Conservation (phyloP, 1,140 invertebrate genomes). For the Leptinotarsa texana region DNA sequence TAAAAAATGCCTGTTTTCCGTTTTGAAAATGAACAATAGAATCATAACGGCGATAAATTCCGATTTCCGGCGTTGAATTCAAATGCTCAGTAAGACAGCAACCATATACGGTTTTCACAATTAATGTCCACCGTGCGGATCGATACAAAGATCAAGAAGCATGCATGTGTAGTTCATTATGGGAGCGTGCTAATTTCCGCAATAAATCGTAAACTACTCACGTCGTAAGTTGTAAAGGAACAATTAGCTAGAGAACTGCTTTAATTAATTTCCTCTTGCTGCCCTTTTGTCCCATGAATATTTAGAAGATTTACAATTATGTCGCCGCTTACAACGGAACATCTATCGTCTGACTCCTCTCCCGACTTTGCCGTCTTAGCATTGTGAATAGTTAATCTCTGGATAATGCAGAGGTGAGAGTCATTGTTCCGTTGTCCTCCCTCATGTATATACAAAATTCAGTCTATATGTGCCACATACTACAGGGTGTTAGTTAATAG, state of each 20-base stretch:
- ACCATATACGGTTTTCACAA: too few relatives aligned
- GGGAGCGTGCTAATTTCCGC: background rate
- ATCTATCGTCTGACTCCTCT: background rate
- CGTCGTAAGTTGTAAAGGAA: slow-evolving; percentile 5
- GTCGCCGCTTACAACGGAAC: background rate
- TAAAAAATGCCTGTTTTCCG: too few relatives aligned
- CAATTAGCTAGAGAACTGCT: background rate
- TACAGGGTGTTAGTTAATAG: too few relatives aligned
- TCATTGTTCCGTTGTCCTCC: background rate
- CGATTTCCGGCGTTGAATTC: too few relatives aligned
- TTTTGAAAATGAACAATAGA: too few relatives aligned
- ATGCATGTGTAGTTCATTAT: background rate
- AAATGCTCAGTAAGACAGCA: too few relatives aligned
- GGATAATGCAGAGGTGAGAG: background rate
- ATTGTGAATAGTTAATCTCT: background rate
- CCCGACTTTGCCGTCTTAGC: background rate
- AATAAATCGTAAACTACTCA: background rate
- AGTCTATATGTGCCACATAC: too few relatives aligned
- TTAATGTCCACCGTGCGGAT: too few relatives aligned
- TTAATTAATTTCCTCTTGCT: slow-evolving; percentile 4
- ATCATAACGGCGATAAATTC: too few relatives aligned
- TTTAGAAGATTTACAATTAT: slow-evolving; percentile 7
- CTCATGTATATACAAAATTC: too few relatives aligned
- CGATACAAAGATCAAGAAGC: background rate
- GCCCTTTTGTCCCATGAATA: slow-evolving; percentile 7